phyloP scores from a whole-genome alignment of 1,140 invertebrate genomes.

The Leptopilina clavipes region DNA sequence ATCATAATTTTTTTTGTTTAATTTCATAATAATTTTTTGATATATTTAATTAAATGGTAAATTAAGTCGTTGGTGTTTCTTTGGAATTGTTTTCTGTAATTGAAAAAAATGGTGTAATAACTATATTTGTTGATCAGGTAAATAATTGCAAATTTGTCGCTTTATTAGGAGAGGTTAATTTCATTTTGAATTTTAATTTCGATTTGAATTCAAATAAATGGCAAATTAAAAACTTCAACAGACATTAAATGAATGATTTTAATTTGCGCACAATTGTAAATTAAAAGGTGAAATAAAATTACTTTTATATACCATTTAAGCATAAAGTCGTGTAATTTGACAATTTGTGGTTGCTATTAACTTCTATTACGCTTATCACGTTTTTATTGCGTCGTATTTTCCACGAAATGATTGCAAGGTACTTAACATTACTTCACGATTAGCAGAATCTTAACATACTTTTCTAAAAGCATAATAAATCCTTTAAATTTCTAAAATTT shows the following conservation, averaged over 20 bases:
- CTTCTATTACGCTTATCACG: constrained; percentile 3
- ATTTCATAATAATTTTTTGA: too few relatives aligned
- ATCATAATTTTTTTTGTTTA: too few relatives aligned
- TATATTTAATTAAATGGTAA: too few relatives aligned
- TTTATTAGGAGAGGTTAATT: too few relatives aligned
- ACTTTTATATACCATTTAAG: not conserved
- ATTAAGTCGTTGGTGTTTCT: too few relatives aligned
- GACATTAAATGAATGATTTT: not conserved
- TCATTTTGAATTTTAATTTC: too few relatives aligned
- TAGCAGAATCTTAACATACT: not conserved
- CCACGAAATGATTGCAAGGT: not conserved
- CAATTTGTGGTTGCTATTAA: constrained; percentile 25
- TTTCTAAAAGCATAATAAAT: not conserved
- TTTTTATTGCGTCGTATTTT: constrained; percentile 21
- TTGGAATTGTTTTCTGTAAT: too few relatives aligned
- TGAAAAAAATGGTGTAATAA: too few relatives aligned
- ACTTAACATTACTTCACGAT: not conserved
- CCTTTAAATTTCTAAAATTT: not conserved
- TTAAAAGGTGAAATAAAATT: not conserved
- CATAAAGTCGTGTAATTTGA: constrained; percentile 16
- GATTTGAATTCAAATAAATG: too few relatives aligned
- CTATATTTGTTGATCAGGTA: too few relatives aligned
- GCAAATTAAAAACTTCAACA: not conserved
- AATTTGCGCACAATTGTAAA: not conserved
- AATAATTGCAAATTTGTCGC: too few relatives aligned